Evolutionary conservation across 2,113 vertebrate genomes (phyloP).

Genomic region (Noturus placidus): DNA sequence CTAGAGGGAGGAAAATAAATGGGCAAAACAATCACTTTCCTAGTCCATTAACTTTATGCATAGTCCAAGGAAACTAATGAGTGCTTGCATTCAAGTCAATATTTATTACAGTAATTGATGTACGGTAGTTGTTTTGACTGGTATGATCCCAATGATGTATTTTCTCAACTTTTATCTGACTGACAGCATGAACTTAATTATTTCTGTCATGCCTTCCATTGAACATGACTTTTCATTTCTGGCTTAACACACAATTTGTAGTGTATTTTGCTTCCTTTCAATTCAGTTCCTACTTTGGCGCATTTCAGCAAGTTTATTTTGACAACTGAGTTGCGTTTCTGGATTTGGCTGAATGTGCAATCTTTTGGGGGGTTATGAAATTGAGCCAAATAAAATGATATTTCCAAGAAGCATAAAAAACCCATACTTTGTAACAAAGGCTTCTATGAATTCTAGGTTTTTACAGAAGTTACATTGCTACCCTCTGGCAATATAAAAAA

Average conservation of each 20-base stretch:
- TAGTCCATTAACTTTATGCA: conserved; percentile 19
- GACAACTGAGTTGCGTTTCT: conserved; percentile 40
- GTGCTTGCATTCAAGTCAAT: conserved; percentile 3
- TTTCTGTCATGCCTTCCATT: conserved; percentile 29
- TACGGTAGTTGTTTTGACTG: neutral
- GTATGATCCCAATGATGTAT: conserved; percentile 13
- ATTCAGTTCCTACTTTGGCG: conserved; percentile 11
- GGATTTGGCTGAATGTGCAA: conserved; percentile 35
- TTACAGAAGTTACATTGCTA: conserved; percentile 40
- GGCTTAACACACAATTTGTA: conserved; percentile 31
- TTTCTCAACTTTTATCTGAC: conserved; percentile 14
- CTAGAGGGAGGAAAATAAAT: neutral
- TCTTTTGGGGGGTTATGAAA: neutral
- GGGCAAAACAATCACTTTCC: neutral
- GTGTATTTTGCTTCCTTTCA: conserved; percentile 30
- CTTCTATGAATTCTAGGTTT: conserved; percentile 46
- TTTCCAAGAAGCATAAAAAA: conserved; percentile 27
- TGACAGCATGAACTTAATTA: conserved; percentile 26
- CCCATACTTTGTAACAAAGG: conserved; percentile 35
- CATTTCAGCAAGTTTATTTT: conserved; percentile 45
- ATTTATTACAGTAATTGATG: neutral
- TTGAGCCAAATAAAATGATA: conserved; percentile 31
- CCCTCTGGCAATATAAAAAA: conserved; percentile 46
- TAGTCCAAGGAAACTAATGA: conserved; percentile 24
- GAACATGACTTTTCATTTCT: conserved; percentile 42